Percentiles rank a stretch among this genome's conserved stretches.
These are phyloP conservation scores for Diogma glabrata DNA, from an alignment of 2,888 invertebrate species.

Conservation along the genomic window DNA sequence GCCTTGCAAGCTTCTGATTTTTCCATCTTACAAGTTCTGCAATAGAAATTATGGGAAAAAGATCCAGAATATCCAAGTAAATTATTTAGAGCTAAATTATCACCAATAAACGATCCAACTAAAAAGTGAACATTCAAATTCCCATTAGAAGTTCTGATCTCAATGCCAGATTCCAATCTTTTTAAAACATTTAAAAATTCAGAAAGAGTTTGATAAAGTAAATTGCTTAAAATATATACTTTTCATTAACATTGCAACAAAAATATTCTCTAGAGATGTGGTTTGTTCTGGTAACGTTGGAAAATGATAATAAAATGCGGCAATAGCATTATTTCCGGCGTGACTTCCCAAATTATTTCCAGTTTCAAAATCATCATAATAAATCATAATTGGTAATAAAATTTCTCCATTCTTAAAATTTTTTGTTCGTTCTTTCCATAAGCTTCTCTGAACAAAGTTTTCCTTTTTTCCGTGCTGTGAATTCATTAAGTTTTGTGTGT, in stretches of 20 bases:
- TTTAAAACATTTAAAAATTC: too few relatives aligned
- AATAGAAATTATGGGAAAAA: too few relatives aligned
- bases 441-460: neutral
- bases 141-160: too few relatives aligned
- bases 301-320: constrained; percentile 7
- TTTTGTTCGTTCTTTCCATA: neutral
- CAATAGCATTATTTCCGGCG: neutral
- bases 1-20: too few relatives aligned
- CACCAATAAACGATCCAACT: too few relatives aligned
- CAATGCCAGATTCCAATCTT: too few relatives aligned
- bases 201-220: neutral
- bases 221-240: constrained; percentile 5
- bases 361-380: constrained; percentile 9
- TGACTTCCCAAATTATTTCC: constrained; percentile 7
- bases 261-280: neutral
- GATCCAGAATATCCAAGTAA: too few relatives aligned
- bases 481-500: too few relatives aligned
- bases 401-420: neutral
- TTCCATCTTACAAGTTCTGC: too few relatives aligned
- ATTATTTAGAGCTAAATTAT: too few relatives aligned
- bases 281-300: constrained; percentile 6
- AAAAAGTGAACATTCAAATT: too few relatives aligned
- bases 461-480: neutral
- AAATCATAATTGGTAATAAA: neutral
- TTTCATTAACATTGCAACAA: constrained; percentile 6